Evolutionary conservation across 2,113 vertebrate genomes (phyloP), one percentile per base, ranked within the genome.

Genomic region (Xenopus borealis): DNA sequence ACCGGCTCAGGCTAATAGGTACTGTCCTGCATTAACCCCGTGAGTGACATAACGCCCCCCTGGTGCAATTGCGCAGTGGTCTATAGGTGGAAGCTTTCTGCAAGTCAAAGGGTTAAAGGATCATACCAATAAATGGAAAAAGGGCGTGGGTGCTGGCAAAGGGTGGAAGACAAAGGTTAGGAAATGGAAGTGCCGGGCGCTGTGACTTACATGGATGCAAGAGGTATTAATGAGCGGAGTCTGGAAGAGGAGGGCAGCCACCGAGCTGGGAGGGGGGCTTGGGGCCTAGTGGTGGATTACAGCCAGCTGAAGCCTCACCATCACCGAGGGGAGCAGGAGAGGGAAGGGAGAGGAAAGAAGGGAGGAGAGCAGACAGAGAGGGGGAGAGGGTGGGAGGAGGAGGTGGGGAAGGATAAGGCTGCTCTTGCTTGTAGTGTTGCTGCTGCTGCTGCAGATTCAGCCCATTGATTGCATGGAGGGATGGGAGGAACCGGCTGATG

Each of bases 231-330:
- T 62, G 74, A 70, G 67, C 74, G 70, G 66, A 63, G 67, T 61
- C 74, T 77, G 74, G 45, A 76, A 66, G 58, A 69, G 65, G 58
- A 75, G 74, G 20, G 61, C 23, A 64, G 73, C 46, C 73, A 69
- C 73, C 46, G 69, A 57, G 33, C 7, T 40, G 69, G 47, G 17
- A n/a, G 53, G 17, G 53, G 53, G 53, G 53, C 14, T 16, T 16
- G 70, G 67, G 74, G 74, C 74, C 74, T 77, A 77, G 27, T 64
- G 74, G 74, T 77, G 74, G 74, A 77, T 77, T 70, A 67, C 74
- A 77, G 74, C 74, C 74, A 77, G 74, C 47, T 70, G 74, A 77
- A 77, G 74, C 74, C 74, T 70, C 65, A 77, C 74, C 74, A 77
- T 77, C 74, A 77, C 74, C 67, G 74, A 77, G 74, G 74, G 74